Conservation (phyloP, 2,113 vertebrate species). For the Aspidoscelis tigris region DNA sequence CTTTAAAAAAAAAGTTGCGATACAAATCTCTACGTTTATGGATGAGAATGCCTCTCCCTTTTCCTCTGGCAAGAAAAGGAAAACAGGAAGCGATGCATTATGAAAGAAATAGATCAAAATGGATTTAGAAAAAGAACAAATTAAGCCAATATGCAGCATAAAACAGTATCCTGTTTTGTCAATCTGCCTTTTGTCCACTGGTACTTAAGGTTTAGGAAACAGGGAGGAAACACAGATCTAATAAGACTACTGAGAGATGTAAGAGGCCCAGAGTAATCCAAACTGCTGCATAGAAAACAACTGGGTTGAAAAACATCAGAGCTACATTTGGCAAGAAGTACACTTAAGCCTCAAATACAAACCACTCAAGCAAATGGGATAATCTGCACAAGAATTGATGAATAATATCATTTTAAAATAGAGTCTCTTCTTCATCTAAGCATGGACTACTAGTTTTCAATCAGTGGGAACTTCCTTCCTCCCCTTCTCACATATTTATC, state of each 20-base stretch:
- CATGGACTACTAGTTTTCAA: rapidly evolving
- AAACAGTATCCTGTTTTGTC: neutral
- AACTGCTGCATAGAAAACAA: neutral
- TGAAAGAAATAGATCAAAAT: constrained; percentile 12
- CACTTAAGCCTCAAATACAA: neutral
- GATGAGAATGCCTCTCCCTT: neutral
- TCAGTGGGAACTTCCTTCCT: rapidly evolving
- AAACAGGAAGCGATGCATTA: neutral
- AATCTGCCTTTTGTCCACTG: neutral
- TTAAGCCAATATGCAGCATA: neutral
- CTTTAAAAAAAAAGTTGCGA: neutral
- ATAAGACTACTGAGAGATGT: neutral
- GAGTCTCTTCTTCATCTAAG: neutral
- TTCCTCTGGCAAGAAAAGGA: neutral
- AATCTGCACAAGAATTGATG: neutral
- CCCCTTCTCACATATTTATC: too few relatives aligned
- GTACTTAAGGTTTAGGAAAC: neutral
- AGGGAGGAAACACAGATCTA: neutral
- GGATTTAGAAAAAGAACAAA: constrained; percentile 10
- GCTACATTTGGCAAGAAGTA: neutral
- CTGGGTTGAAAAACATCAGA: neutral
- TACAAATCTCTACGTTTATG: neutral
- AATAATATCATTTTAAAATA: neutral
- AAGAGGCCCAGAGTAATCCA: neutral
- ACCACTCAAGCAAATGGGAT: neutral